Base-by-base conservation (phyloP, 1,140 invertebrate genomes). In the Meloidogyne hapla region DNA sequence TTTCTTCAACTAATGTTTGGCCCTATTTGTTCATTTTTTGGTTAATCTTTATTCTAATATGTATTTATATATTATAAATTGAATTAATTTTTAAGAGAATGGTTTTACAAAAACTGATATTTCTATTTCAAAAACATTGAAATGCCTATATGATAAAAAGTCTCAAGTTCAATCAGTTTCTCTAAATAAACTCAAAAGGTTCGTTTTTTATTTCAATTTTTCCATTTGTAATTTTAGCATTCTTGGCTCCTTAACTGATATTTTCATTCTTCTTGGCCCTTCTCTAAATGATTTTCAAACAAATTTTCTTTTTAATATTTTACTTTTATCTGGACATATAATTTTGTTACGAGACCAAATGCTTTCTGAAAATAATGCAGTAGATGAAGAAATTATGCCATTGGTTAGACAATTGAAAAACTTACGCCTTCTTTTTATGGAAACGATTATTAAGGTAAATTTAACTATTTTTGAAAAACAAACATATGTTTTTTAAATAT, bases 151-250 rank as follows among this genome's bases (percentile, higher is more conserved):
- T n/a, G 6, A 40, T 15, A 74, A 75, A 33, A 23, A 25, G 12
- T 65, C n/a, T n/a, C 12, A 62, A 25, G 69, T 48, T 38, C 21
- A 15, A 15, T 23, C 21, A 33, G 0, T 75, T 13, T 74, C 74
- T 9, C 28, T 75, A 15, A 67, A 74, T 69, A 75, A 74, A 74
- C 40, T 75, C 33, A 40, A 74, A 45, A 75, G 74, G 62, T 67
- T 48, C 0, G 48, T 23, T 9, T 23, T 12, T 23, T 25, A 38
- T 23, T 71, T 61, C 18, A 13, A 25, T 48, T 3, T 18, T 25
- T 45, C 38, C 3, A 25, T 13, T 40, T 33, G 5, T 6, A 13
- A 25, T 26, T 21, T 25, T 38, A 74, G 71, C 21, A 18, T 28
- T 6, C 71, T 74, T 56, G 65, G 33, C 15, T 64, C 15, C 3